Evolutionary conservation across 2,888 invertebrate genomes (phyloP).

Genomic region (Ophion obscuratus): DNA sequence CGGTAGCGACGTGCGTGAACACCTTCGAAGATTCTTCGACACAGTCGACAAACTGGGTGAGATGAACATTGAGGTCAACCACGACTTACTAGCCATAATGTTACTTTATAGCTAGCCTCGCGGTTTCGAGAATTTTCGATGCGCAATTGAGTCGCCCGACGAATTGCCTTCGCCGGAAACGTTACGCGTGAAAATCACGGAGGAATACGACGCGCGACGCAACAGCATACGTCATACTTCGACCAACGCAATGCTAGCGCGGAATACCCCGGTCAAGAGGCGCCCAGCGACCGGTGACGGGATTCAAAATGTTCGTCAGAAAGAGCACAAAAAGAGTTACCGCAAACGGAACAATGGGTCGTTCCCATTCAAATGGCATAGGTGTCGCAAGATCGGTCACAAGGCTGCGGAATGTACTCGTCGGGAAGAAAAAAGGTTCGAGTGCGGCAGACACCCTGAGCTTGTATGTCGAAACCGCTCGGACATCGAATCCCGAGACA

Average conservation of each 20-base stretch:
- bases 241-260: conserved; percentile 35
- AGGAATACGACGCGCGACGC: conserved; percentile 73
- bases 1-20: too few relatives aligned
- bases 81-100: background rate
- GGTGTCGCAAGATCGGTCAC: conserved; percentile 45
- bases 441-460: background rate
- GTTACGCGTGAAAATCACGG: conserved; percentile 75
- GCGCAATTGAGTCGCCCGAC: conserved; percentile 79
- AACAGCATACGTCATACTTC: background rate
- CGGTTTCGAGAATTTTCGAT: conserved; percentile 77
- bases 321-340: background rate
- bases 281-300: background rate
- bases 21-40: too few relatives aligned
- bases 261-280: background rate
- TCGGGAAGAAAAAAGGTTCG: background rate
- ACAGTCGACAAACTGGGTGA: too few relatives aligned
- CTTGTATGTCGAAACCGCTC: background rate
- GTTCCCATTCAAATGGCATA: conserved; percentile 45
- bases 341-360: background rate
- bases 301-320: background rate
- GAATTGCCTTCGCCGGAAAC: conserved; percentile 73
- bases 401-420: conserved; percentile 34
- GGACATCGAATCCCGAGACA: too few relatives aligned
- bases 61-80: too few relatives aligned
- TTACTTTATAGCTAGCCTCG: conserved; percentile 76